These are phyloP conservation scores for Thaumatotibia leucotreta DNA, from an alignment of 1,140 invertebrate genomes.

Conservation along the genomic window DNA sequence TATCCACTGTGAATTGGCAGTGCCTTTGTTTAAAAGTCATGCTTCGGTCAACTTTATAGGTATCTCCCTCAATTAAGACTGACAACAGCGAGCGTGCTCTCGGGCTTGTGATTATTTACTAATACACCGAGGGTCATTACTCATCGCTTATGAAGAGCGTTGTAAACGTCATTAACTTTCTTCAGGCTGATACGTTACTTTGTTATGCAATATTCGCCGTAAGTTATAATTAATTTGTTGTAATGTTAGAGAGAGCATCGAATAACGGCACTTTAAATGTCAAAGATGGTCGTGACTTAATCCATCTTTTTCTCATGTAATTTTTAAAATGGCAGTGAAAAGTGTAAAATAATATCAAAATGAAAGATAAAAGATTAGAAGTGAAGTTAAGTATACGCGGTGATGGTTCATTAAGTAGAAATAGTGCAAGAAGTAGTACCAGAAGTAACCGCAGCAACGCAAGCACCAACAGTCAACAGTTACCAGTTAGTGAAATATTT, in stretches of 20 bases:
- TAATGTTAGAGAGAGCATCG: conserved; percentile 26
- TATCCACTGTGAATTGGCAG: conserved; percentile 40
- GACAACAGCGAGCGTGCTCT: conserved; percentile 49
- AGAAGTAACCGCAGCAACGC: conserved; percentile 60
- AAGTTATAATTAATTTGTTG: conserved; percentile 39
- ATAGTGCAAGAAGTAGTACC: conserved; percentile 54
- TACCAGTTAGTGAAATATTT: conserved; percentile 64
- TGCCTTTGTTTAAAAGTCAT: conserved; percentile 52
- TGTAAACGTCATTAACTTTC: conserved; percentile 43
- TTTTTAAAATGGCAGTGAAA: neutral
- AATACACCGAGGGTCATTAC: conserved; percentile 49
- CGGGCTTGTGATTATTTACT: conserved; percentile 55
- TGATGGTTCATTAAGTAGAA: conserved; percentile 59
- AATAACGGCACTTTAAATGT: conserved; percentile 16
- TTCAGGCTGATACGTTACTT: conserved; percentile 35
- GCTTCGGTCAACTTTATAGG: conserved; percentile 39
- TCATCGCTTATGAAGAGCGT: conserved; percentile 39
- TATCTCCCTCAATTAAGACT: conserved; percentile 59
- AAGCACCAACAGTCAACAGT: conserved; percentile 43
- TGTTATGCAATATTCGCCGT: conserved; percentile 25
- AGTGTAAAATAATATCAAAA: conserved; percentile 20
- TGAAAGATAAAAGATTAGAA: conserved; percentile 71
- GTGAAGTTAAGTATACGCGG: conserved; percentile 64
- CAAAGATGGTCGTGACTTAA: conserved; percentile 6
- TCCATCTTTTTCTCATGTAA: neutral